These are phyloP conservation scores for Chaetophractus vellerosus DNA, from an alignment of 2,797 vertebrate genomes.

Conservation along the genomic window DNA sequence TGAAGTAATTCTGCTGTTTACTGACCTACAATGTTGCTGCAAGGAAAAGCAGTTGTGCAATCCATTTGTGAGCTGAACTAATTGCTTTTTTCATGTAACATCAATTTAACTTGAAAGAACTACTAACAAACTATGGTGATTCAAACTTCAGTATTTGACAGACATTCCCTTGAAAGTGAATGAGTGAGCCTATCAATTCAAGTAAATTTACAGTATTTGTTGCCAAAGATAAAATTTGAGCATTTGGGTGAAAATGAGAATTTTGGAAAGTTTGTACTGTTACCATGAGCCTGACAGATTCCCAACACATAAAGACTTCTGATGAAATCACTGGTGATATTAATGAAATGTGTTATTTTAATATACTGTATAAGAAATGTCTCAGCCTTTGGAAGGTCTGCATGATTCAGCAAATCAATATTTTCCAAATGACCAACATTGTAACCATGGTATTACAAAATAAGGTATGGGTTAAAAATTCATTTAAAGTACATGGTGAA, in stretches of 20 bases:
- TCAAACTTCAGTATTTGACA: background rate
- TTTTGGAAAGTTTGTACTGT: slow-evolving; percentile 17
- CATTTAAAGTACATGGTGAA: slow-evolving; percentile 22
- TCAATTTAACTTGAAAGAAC: slow-evolving; percentile 20
- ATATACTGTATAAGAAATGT: slow-evolving; percentile 2
- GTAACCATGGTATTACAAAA: background rate
- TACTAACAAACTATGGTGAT: background rate
- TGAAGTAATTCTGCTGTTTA: background rate
- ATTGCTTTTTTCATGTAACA: background rate
- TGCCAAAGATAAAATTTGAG: slow-evolving; percentile 58
- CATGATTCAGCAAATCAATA: background rate
- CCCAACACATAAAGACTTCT: background rate
- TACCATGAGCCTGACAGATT: background rate
- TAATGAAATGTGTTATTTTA: slow-evolving; percentile 30
- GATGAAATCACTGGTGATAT: slow-evolving; percentile 6
- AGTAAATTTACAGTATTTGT: background rate
- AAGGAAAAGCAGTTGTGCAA: slow-evolving; percentile 8
- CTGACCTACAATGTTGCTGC: background rate
- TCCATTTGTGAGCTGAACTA: background rate
- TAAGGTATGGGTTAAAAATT: background rate
- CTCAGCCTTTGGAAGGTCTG: background rate
- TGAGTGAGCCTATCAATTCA: slow-evolving; percentile 18
- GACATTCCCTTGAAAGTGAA: slow-evolving; percentile 53
- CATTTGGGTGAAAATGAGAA: slow-evolving; percentile 33
- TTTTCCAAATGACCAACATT: slow-evolving; percentile 42